Conservation (phyloP, 2,113 vertebrate genomes). For the Phaethornis superciliosus region DNA sequence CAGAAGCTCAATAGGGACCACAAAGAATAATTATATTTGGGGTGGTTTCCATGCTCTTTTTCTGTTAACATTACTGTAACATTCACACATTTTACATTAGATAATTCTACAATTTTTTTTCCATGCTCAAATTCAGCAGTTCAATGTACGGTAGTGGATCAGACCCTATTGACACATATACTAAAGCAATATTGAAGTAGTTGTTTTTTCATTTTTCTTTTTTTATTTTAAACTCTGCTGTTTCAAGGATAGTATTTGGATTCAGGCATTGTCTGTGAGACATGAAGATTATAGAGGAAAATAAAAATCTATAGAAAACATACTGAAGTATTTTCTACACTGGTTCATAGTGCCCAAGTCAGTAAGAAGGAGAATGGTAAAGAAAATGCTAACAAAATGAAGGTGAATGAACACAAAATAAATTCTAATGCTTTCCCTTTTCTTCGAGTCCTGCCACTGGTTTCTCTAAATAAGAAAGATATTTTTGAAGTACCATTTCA, state of each 20-base stretch:
- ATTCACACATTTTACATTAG: neutral
- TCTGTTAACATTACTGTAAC: neutral
- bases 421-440: neutral
- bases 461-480: neutral
- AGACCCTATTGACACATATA: neutral
- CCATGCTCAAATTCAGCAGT: neutral
- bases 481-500: slow-evolving; percentile 59
- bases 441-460: neutral
- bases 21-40: neutral
- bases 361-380: neutral
- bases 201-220: neutral
- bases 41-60: neutral
- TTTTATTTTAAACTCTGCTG: neutral
- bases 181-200: neutral
- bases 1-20: neutral
- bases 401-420: neutral
- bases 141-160: neutral
- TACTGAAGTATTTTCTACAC: neutral
- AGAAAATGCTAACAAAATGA: neutral
- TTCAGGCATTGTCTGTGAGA: neutral
- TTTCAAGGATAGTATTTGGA: neutral
- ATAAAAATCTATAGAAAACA: neutral
- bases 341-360: neutral
- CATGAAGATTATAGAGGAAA: neutral
- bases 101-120: neutral